A percentile compares a stretch with the other conserved stretches of the same genome.
Conservation (phyloP, 2,888 invertebrate genomes). For the Lottia scabra region DNA sequence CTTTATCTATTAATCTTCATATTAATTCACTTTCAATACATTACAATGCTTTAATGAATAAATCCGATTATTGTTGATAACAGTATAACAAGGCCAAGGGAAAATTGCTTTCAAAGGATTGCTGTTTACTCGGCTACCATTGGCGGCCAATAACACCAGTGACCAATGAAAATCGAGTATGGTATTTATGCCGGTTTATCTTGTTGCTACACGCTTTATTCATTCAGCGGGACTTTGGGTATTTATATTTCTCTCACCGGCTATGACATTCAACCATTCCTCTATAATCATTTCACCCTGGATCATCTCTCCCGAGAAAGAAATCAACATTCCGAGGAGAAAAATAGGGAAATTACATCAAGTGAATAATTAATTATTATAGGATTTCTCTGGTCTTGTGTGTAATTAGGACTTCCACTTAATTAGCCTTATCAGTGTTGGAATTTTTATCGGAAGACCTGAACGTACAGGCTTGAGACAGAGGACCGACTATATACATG, state of each 20-base stretch:
- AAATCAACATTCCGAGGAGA: not conserved
- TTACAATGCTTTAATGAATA: too few species aligned
- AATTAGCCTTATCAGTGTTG: too few species aligned
- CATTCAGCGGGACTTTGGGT: constrained; percentile 6
- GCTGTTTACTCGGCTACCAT: constrained; percentile 37
- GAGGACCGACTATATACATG: too few species aligned
- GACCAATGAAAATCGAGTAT: constrained; percentile 26
- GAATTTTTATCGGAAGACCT: too few species aligned
- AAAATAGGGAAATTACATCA: too few species aligned
- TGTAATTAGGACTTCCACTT: too few species aligned
- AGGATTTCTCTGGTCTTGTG: not conserved
- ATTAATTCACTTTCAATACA: too few species aligned
- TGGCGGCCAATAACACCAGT: constrained; percentile 31
- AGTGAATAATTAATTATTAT: too few species aligned
- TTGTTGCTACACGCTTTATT: constrained; percentile 45
- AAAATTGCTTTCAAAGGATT: not conserved
- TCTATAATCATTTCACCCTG: not conserved
- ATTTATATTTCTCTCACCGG: not conserved
- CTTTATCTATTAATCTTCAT: too few species aligned
- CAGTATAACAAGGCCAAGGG: constrained; percentile 13
- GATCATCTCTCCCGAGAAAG: not conserved
- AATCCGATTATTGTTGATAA: constrained; percentile 1
- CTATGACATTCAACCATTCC: not conserved
- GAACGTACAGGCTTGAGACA: too few species aligned
- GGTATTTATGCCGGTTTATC: constrained; percentile 56